Conservation (phyloP, 2,888 invertebrate genomes). For the Machimus rusticus region DNA sequence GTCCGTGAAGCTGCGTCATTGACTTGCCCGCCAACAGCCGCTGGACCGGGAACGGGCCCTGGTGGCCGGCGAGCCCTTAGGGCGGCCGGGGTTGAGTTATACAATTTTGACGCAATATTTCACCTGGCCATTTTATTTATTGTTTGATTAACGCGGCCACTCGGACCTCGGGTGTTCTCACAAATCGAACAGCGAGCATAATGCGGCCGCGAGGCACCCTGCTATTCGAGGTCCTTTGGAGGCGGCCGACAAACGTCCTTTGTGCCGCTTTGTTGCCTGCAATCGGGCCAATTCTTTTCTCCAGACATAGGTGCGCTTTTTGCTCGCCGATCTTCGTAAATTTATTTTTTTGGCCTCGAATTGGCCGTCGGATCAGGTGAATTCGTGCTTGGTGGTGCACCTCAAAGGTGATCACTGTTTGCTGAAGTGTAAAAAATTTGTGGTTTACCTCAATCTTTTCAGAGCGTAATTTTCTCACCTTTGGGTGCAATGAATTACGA, state of each 20-base stretch:
- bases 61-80: neutral
- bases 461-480: slow-evolving; percentile 43
- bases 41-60: neutral
- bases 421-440: slow-evolving; percentile 41
- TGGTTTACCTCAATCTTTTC: slow-evolving; percentile 40
- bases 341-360: neutral
- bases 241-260: slow-evolving; percentile 35
- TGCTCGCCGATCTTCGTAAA: neutral
- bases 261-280: neutral
- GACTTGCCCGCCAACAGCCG: neutral
- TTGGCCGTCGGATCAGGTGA: neutral
- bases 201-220: slow-evolving; percentile 12
- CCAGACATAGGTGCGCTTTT: neutral
- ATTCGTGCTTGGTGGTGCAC: slow-evolving; percentile 27
- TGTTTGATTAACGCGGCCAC: slow-evolving; percentile 18
- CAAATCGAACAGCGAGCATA: neutral
- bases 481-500: slow-evolving; percentile 41
- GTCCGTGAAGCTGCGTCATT: neutral
- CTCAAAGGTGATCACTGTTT: slow-evolving; percentile 33
- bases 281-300: neutral
- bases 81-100: neutral
- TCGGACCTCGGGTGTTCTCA: neutral
- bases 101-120: slow-evolving; percentile 21
- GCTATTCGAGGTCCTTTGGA: slow-evolving; percentile 20
- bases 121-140: slow-evolving; percentile 4